These are phyloP conservation scores for Sclerurus mexicanus DNA, from an alignment of 2,113 vertebrate genomes.

Conservation along the genomic window DNA sequence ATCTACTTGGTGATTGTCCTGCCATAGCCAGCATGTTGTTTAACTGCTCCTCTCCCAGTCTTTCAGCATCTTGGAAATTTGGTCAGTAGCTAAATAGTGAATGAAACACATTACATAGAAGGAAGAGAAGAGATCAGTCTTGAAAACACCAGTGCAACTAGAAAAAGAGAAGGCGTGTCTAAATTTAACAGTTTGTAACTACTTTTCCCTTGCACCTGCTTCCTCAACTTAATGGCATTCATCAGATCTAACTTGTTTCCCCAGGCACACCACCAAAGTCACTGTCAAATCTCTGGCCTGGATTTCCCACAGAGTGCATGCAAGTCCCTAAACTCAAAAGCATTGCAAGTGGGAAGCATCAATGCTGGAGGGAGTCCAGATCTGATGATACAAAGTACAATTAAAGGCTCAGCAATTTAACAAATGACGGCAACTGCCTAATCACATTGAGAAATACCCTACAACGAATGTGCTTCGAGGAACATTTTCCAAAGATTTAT, in stretches of 20 bases:
- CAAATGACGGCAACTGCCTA: background rate
- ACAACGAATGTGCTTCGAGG: background rate
- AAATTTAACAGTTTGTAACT: background rate
- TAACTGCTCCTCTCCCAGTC: background rate
- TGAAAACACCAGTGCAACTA: background rate
- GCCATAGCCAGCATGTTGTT: background rate
- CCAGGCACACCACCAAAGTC: background rate
- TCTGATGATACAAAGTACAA: background rate
- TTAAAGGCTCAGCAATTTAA: background rate
- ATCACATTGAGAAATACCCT: background rate
- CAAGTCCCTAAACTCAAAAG: background rate
- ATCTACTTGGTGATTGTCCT: background rate
- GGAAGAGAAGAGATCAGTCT: background rate
- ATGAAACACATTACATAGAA: background rate
- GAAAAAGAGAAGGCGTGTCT: background rate
- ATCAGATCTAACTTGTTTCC: background rate
- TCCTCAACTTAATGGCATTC: background rate
- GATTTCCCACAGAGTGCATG: background rate
- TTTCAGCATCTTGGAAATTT: background rate
- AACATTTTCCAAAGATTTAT: background rate
- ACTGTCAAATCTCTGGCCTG: background rate
- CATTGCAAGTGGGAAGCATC: background rate
- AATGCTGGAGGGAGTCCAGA: background rate
- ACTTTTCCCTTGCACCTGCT: fast-evolving
- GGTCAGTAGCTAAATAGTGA: background rate